Percentiles rank a stretch among this genome's conserved stretches.
Conservation (phyloP, 2,888 invertebrate genomes). For the Spatulosminthurus flaviceps region DNA sequence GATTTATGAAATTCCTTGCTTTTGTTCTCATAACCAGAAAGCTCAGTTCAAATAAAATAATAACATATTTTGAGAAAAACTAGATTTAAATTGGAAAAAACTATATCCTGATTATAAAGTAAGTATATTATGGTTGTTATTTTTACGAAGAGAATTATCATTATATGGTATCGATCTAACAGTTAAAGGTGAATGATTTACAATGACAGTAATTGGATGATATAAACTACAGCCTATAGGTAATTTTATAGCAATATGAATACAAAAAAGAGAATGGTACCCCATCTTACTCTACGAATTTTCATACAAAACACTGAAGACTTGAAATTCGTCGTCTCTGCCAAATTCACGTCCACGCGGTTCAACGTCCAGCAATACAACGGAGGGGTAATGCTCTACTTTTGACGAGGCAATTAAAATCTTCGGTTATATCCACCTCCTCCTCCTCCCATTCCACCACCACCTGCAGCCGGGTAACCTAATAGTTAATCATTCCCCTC, state of each 20-base stretch:
- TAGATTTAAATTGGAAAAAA: not conserved
- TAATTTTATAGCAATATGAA: slow-evolving; percentile 18
- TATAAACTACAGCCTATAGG: not conserved
- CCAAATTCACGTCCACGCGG: slow-evolving; percentile 8
- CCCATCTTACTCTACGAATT: slow-evolving; percentile 45
- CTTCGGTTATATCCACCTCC: slow-evolving; percentile 62
- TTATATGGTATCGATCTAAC: slow-evolving; percentile 29
- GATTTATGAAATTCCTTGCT: not conserved
- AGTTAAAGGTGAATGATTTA: slow-evolving; percentile 24
- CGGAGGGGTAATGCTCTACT: not conserved
- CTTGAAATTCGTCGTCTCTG: slow-evolving; percentile 33
- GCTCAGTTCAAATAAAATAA: slow-evolving; percentile 2
- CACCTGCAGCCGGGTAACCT: slow-evolving; percentile 55
- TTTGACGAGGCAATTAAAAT: slow-evolving; percentile 48
- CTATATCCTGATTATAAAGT: slow-evolving; percentile 3
- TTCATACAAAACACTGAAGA: slow-evolving; percentile 47
- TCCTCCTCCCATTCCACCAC: slow-evolving; percentile 54
- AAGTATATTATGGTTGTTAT: slow-evolving; percentile 9
- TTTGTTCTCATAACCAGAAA: not conserved
- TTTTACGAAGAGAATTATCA: slow-evolving; percentile 6
- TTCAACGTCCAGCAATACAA: not conserved
- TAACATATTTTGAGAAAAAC: not conserved
- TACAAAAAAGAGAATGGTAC: slow-evolving; percentile 47
- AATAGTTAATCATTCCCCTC: slow-evolving; percentile 19
- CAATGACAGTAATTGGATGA: slow-evolving; percentile 34